Evolutionary conservation across 2,888 invertebrate species (phyloP), one percentile per base, ranked within the genome.

Genomic region (Mythimna pallens): DNA sequence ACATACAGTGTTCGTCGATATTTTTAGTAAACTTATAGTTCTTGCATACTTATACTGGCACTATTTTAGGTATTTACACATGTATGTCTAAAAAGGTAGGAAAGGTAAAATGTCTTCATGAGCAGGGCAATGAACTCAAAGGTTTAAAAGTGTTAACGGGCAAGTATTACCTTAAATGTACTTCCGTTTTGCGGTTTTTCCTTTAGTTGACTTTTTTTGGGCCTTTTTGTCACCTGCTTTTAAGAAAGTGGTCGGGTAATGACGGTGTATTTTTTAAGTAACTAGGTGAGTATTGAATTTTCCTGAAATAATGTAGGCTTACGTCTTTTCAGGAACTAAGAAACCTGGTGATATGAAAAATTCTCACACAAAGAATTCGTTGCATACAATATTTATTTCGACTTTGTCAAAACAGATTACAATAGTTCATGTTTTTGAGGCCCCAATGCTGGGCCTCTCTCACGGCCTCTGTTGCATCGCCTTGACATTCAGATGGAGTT

Each of bases 401-500:
- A 30, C 2, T 70, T 43, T 10, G 55, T 70, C 61, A 62, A 67
- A 67, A 69, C 68, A 67, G 65, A 77, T 63, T 34, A 83, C 78
- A 86, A 84, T 81, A 76, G 82, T 80, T 73, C 25, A 65, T 82
- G 61, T 63, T 80, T 81, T 75, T 54, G 61, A 70, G 81, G 79
- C 87, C 83, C 79, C 79, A 78, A 82, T 69, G 69, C 83, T 80
- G 86, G 87, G 90, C 92, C 88, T 90, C 88, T 91, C 82, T 83
- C 76, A 81, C 83, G 90, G 89, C 94, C 93, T 94, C 89, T 86
- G 65, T 54, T 65, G 72, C 73, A 72, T 81, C 86, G 86, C 96
- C 96, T 96, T 96, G 96, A 95, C 96, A 95, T 96, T 95, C 94
- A 94, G 86, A 88, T 82, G 86, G 90, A 89, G 89, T 82, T 86